Conservation (phyloP, 2,113 vertebrate species). For the Erythrolamprus reginae region DNA sequence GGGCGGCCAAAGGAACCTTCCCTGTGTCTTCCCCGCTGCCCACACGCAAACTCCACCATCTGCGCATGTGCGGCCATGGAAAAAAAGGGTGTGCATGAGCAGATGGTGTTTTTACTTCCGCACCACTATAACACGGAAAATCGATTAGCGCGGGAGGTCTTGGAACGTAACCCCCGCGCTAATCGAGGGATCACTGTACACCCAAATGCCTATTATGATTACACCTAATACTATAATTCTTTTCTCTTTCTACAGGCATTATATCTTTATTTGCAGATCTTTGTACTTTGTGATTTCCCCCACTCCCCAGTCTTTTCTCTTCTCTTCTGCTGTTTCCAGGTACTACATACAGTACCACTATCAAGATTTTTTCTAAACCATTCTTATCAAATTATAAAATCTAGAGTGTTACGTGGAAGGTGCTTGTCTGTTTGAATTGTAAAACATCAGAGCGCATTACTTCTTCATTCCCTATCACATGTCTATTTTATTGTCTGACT, state of each 20-base stretch:
- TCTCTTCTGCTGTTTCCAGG: neutral
- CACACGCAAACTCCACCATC: too few relatives aligned
- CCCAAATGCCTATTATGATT: neutral
- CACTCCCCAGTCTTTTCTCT: neutral
- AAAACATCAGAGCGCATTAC: neutral
- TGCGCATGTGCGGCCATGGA: too few relatives aligned
- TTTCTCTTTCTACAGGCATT: neutral
- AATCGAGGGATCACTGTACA: too few relatives aligned
- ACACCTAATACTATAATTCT: neutral
- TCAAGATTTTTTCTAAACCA: neutral
- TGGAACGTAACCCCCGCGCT: too few relatives aligned
- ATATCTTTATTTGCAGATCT: neutral
- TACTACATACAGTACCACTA: neutral
- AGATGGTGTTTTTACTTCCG: too few relatives aligned
- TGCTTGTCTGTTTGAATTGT: neutral
- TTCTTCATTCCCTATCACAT: neutral
- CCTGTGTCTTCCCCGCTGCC: too few relatives aligned
- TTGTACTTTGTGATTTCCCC: neutral
- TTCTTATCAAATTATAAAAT: neutral
- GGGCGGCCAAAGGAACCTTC: too few relatives aligned
- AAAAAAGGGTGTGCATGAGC: too few relatives aligned
- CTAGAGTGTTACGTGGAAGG: neutral
- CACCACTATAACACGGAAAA: too few relatives aligned
- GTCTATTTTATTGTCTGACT: neutral
- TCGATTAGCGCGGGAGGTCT: too few relatives aligned